These are phyloP conservation scores for Pseudochaenichthys georgianus DNA, from an alignment of 2,797 vertebrate species.

Conservation along the genomic window DNA sequence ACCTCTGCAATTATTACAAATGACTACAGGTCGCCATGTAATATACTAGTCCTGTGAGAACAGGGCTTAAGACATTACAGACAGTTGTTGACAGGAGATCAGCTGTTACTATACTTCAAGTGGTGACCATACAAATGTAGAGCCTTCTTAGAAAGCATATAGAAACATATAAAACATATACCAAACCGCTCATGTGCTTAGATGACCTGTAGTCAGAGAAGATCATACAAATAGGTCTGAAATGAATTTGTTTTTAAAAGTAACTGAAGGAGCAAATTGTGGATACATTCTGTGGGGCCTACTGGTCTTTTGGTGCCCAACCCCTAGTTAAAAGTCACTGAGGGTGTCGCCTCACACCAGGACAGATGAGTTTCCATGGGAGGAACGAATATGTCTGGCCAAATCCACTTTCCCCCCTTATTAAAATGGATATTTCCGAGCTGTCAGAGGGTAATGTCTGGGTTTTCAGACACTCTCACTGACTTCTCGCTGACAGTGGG, in stretches of 20 bases:
- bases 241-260: constrained; percentile 46
- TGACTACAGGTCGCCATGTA: too few relatives aligned
- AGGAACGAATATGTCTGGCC: constrained; percentile 85
- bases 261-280: constrained; percentile 52
- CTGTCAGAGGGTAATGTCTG: constrained; percentile 86
- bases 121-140: background rate
- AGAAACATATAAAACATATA: background rate
- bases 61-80: background rate
- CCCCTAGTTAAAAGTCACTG: constrained; percentile 74
- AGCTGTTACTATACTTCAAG: constrained; percentile 1
- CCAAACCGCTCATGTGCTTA: background rate
- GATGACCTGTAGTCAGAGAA: constrained; percentile 30
- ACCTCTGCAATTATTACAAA: too few relatives aligned
- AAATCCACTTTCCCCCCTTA: constrained; percentile 86
- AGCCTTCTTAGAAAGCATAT: background rate
- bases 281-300: constrained; percentile 57
- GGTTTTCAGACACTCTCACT: constrained; percentile 73
- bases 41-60: too few relatives aligned
- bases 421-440: constrained; percentile 88
- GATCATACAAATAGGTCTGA: constrained; percentile 28
- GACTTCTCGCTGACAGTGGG: constrained; percentile 77
- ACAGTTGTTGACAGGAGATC: background rate
- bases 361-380: constrained; percentile 85
- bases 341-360: constrained; percentile 82
- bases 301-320: constrained; percentile 53